Evolutionary conservation across 1,140 invertebrate genomes (phyloP), one percentile per base, ranked within the genome.

Genomic region (Philotrypesis tridentata): DNA sequence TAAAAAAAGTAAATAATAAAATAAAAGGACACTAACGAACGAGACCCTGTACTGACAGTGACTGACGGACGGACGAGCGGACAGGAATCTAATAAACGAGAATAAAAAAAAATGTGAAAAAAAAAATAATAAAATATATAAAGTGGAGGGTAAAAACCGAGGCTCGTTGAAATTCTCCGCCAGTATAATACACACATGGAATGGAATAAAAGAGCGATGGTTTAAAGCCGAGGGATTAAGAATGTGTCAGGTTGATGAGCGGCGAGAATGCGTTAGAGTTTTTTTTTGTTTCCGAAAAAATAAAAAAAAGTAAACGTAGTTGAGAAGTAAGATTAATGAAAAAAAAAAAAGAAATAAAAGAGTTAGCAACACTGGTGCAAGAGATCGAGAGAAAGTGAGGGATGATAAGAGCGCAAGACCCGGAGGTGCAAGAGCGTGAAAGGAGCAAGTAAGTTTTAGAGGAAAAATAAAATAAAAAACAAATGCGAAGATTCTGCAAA

Each of bases 91-190:
- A 27, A 55, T 55, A 55, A 55, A 55, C 48, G 48, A 73, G 75
- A 65, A 12, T 21, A 75, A 27, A 48, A 74, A 80, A 65, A 65
- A 65, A 65, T 23, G 23, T 14, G 27, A 65, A 65, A 70, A 79
- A 70, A 68, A 68, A 37, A 14, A 12, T 27, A 67, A 37, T 63
- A 33, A 77, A 37, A 76, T n/a, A 67, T 65, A 27, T 12, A 40
- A 63, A 67, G 48, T 37, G 76, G 76, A 70, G 40, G 65, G 12
- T 67, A 67, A 77, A 48, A 29, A 63, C 6, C 40, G 55, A 65
- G 60, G 79, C 70, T 73, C 79, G 71, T 48, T 71, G 12, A 31
- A 79, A 79, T 71, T 71, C 67, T 79, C 48, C 48, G 48, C 48
- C 48, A 55, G 48, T 55, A 6, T 55, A 55, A 55, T 55, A 55